These are phyloP conservation scores for Catocala nupta DNA, from an alignment of 2,888 invertebrate genomes.

Conservation along the genomic window DNA sequence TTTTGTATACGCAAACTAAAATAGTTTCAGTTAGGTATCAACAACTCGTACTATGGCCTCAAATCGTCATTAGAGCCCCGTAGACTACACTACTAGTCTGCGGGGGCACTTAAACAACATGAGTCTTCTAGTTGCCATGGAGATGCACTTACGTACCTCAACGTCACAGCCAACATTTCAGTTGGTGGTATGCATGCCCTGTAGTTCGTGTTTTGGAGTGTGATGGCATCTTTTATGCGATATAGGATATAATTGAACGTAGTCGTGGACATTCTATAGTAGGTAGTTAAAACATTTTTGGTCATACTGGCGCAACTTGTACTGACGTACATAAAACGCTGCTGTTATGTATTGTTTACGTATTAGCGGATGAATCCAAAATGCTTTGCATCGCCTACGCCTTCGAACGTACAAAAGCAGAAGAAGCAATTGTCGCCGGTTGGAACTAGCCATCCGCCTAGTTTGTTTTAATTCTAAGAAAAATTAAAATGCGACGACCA, in stretches of 20 bases:
- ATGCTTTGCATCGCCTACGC: slow-evolving; percentile 17
- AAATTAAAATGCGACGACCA: neutral
- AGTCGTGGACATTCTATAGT: slow-evolving; percentile 22
- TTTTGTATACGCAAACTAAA: too few relatives aligned
- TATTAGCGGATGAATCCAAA: slow-evolving; percentile 18
- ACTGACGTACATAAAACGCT: slow-evolving; percentile 25
- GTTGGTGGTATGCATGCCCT: slow-evolving; percentile 14
- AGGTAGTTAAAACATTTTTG: slow-evolving; percentile 20
- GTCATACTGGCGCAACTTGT: slow-evolving; percentile 19
- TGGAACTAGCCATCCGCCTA: slow-evolving; percentile 3
- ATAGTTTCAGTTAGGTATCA: too few relatives aligned
- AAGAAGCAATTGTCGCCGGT: slow-evolving; percentile 23
- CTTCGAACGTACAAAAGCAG: slow-evolving; percentile 27
- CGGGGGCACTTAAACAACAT: too few relatives aligned
- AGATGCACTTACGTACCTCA: slow-evolving; percentile 5
- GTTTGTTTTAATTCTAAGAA: slow-evolving; percentile 4
- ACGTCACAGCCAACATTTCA: slow-evolving; percentile 5
- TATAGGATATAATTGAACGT: slow-evolving; percentile 26
- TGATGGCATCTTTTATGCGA: slow-evolving; percentile 15
- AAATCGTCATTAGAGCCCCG: too few relatives aligned
- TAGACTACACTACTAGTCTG: too few relatives aligned
- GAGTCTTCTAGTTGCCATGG: too few relatives aligned
- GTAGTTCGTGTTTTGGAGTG: slow-evolving; percentile 21
- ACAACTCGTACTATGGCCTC: too few relatives aligned
- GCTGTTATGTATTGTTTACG: slow-evolving; percentile 23